Base-by-base conservation (phyloP, 1,140 invertebrate species). In the Camponotus pennsylvanicus region DNA sequence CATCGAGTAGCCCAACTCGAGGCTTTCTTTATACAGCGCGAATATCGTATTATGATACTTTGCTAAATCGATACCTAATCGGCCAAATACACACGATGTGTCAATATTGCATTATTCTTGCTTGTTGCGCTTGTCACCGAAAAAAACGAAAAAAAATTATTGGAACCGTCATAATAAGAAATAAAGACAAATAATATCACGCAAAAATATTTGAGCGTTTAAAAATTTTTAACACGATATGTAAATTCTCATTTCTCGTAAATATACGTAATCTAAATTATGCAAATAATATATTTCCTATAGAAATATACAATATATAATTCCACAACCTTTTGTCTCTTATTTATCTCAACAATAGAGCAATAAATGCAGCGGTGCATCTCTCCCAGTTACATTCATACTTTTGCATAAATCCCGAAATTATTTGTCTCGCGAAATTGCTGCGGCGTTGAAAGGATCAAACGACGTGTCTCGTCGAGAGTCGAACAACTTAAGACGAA, bases 11-110 rank as follows among this genome's bases (percentile, higher is more conserved):
- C 7, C 8, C 21, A 57, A 34, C 21, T 57, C 64, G 15, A 5
- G 0, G 2, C 9, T 75, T 70, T 59, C 55, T 42, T 67, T 70
- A 5, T 42, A 45, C 57, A 34, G 37, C 37, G 21, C 49, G 57
- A 80, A 80, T 34, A 80, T 80, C 15, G n/a, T 70, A 80, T 80
- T 80, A 70, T 69, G 37, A 70, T 40, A 70, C 70, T 34, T 13
- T 40, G 45, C 37, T 27, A 61, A 80, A n/a, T 70, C 66, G 49
- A 80, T 80, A 52, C 15, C 0, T 52, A 70, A 57, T 15, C 64
- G 37, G 15, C 15, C 64, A 59, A 70, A 45, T 70, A 59, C 15
- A 52, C 15, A 11, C 8, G 13, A 37, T 57, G 15, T 45, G 37
- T 70, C 34, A 67, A 70, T 59, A 57, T 27, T 42, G 21, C 37